These are phyloP conservation scores for Epiblema foenella DNA, from an alignment of 2,888 invertebrate species.

Conservation along the genomic window DNA sequence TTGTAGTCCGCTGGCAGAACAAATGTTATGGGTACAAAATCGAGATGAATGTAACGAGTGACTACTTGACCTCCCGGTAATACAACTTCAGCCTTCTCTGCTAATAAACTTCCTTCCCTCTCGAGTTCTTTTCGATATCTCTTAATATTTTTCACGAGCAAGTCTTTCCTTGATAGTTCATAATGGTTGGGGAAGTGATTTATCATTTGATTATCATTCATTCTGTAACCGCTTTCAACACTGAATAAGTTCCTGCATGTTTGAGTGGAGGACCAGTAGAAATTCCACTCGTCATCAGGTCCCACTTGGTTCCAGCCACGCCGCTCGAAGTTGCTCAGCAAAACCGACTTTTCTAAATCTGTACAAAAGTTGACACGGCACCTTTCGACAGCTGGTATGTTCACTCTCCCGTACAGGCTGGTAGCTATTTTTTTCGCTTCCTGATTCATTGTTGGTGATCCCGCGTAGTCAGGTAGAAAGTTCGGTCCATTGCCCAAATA, in stretches of 20 bases:
- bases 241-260: constrained; percentile 94
- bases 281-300: constrained; percentile 95
- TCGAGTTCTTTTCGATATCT: constrained; percentile 96
- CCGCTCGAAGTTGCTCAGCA: constrained; percentile 94
- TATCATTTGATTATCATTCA: constrained; percentile 94
- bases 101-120: constrained; percentile 93
- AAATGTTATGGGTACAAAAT: constrained; percentile 97
- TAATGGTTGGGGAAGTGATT: constrained; percentile 97
- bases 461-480: constrained; percentile 48
- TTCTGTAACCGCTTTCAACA: constrained; percentile 93
- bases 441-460: constrained; percentile 62
- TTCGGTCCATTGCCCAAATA: constrained; percentile 62
- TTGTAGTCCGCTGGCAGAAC: constrained; percentile 98
- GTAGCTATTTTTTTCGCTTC: constrained; percentile 68
- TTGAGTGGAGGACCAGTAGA: constrained; percentile 95
- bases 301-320: constrained; percentile 91
- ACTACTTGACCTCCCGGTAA: constrained; percentile 86
- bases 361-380: constrained; percentile 88
- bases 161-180: constrained; percentile 97
- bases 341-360: constrained; percentile 94
- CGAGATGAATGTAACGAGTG: constrained; percentile 91
- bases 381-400: constrained; percentile 72
- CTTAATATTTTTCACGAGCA: constrained; percentile 98
- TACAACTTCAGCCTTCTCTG: constrained; percentile 87
- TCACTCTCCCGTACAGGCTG: constrained; percentile 78